These are phyloP conservation scores for Urosaurus nigricauda DNA, from an alignment of 2,797 vertebrate genomes.

Conservation along the genomic window DNA sequence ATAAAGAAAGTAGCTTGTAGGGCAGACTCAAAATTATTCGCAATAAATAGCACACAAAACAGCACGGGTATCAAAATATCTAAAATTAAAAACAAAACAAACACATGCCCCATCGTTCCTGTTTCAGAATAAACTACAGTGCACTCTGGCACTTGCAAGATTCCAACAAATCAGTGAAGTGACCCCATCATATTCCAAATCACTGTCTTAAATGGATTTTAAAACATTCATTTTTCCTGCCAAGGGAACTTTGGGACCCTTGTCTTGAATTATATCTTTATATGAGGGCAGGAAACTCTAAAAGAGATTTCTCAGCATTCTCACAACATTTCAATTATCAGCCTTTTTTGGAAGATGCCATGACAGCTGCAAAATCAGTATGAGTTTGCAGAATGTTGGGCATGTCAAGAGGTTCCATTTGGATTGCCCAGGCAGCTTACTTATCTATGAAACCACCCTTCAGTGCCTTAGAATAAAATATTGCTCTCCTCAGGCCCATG, in stretches of 20 bases:
- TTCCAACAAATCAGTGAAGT: slow-evolving; percentile 24
- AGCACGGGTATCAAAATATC: background rate
- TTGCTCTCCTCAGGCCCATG: slow-evolving; percentile 30
- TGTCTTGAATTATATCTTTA: background rate
- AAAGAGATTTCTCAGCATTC: background rate
- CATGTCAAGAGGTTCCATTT: slow-evolving; percentile 12
- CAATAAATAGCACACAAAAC: background rate
- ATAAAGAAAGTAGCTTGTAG: background rate
- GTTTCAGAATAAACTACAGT: background rate
- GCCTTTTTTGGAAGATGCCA: background rate
- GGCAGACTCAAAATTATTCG: background rate
- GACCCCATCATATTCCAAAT: slow-evolving; percentile 13
- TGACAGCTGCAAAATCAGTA: background rate
- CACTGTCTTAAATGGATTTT: background rate
- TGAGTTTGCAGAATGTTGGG: background rate
- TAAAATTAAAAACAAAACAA: background rate
- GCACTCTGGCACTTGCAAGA: background rate
- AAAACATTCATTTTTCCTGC: background rate
- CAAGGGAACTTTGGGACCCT: background rate
- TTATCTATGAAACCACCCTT: slow-evolving; percentile 9
- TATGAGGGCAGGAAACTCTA: background rate
- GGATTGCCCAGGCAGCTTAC: slow-evolving; percentile 18
- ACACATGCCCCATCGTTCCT: background rate
- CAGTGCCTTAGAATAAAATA: slow-evolving; percentile 35
- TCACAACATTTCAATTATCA: background rate